Conservation (phyloP, 2,113 vertebrate species). For the Apteryx mantelli region DNA sequence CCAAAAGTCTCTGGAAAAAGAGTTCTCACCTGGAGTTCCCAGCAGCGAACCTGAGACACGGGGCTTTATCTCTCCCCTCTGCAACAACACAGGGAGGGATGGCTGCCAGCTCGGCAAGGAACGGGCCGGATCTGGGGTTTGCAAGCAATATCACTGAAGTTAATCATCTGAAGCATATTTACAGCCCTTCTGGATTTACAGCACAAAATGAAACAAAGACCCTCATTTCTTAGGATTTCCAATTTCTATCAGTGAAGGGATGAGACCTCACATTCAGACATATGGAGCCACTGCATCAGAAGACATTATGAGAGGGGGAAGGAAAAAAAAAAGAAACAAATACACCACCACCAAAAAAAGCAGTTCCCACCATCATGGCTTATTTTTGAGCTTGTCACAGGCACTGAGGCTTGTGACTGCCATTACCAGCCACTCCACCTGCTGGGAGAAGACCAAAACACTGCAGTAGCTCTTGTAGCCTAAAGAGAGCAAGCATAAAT, state of each 20-base stretch:
- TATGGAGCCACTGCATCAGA: neutral
- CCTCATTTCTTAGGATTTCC: neutral
- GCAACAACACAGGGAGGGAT: neutral
- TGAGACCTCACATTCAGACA: neutral
- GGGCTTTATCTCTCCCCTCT: neutral
- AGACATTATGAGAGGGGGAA: rapidly evolving
- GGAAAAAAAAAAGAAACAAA: too few species aligned
- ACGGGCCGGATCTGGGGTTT: neutral
- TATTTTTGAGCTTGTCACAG: neutral
- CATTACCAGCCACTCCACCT: neutral
- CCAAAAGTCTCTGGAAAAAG: neutral
- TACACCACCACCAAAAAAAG: too few species aligned
- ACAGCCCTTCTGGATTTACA: neutral
- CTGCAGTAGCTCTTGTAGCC: neutral
- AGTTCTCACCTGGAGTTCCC: neutral
- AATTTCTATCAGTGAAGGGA: neutral
- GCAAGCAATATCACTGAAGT: neutral
- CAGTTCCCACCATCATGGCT: neutral
- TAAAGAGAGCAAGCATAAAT: neutral
- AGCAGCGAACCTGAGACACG: neutral
- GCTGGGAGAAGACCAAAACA: neutral
- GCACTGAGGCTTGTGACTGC: neutral
- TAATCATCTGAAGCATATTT: neutral
- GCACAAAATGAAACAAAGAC: neutral
- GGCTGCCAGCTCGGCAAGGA: neutral